phyloP scores from a whole-genome alignment of 1,140 invertebrate genomes.

The Lepidurus packardi region DNA sequence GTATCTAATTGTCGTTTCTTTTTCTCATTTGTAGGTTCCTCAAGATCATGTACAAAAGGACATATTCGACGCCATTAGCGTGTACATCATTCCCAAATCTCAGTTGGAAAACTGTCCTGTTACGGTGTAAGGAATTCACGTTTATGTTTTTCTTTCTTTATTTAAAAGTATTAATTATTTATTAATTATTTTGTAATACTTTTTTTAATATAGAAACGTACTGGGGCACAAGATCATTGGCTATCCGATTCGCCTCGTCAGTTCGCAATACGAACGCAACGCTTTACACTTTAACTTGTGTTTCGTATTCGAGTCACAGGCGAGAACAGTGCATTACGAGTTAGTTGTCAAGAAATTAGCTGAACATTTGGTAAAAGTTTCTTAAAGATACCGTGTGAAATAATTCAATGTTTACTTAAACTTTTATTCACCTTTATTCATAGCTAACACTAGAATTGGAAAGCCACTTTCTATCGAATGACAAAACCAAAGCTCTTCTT shows the following conservation, averaged over 20 bases:
- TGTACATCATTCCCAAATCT: conserved; percentile 91
- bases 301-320: conserved; percentile 84
- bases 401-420: conserved; percentile 35
- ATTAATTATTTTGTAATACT: background rate
- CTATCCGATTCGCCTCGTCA: conserved; percentile 83
- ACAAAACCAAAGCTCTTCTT: conserved; percentile 53
- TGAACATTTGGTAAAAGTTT: conserved; percentile 70
- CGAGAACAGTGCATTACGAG: conserved; percentile 85
- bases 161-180: background rate
- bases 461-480: conserved; percentile 63
- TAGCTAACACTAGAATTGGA: conserved; percentile 76
- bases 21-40: conserved; percentile 58
- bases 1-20: conserved; percentile 39
- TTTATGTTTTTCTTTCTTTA: conserved; percentile 29
- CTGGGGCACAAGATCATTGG: conserved; percentile 84
- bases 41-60: conserved; percentile 86
- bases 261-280: conserved; percentile 86
- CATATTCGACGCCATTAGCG: conserved; percentile 85
- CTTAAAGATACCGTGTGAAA: conserved; percentile 28
- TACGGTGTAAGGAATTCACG: conserved; percentile 67
- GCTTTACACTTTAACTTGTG: conserved; percentile 92
- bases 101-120: conserved; percentile 81
- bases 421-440: conserved; percentile 33
- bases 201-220: conserved; percentile 55
- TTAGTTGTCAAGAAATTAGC: conserved; percentile 87